Percentiles rank a stretch among this genome's conserved stretches.
phyloP scores from a whole-genome alignment of 1,140 invertebrate genomes.

The Laupala kohalensis region DNA sequence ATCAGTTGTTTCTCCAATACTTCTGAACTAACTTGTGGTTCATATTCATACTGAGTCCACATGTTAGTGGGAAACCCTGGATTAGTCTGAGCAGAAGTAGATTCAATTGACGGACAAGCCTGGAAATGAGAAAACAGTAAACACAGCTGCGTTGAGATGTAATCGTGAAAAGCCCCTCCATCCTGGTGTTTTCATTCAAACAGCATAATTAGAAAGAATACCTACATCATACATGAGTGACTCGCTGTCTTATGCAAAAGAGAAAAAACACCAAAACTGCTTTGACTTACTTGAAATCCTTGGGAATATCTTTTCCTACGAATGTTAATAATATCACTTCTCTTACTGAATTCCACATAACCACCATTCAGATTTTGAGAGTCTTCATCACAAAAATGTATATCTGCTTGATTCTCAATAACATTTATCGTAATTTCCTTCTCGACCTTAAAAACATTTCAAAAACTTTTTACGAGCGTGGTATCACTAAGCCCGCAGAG shows the following conservation, averaged over 20 bases:
- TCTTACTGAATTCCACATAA: background rate
- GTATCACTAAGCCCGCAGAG: no score
- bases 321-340: background rate
- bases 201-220: no score
- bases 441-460: background rate
- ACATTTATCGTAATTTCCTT: background rate
- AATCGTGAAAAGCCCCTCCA: no score
- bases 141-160: no score
- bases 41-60: slow-evolving; percentile 45
- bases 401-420: background rate
- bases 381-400: background rate
- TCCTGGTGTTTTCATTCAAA: no score
- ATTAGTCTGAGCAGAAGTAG: slow-evolving; percentile 44
- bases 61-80: slow-evolving; percentile 46
- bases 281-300: background rate
- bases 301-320: background rate
- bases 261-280: no score
- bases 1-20: background rate
- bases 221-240: no score
- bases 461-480: no score
- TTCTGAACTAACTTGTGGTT: slow-evolving; percentile 16
- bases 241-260: no score
- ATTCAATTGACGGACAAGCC: background rate
- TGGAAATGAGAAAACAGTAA: no score
- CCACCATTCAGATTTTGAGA: background rate